phyloP scores from a whole-genome alignment of 2,797 vertebrate species.

The Ispidina lecontei region DNA sequence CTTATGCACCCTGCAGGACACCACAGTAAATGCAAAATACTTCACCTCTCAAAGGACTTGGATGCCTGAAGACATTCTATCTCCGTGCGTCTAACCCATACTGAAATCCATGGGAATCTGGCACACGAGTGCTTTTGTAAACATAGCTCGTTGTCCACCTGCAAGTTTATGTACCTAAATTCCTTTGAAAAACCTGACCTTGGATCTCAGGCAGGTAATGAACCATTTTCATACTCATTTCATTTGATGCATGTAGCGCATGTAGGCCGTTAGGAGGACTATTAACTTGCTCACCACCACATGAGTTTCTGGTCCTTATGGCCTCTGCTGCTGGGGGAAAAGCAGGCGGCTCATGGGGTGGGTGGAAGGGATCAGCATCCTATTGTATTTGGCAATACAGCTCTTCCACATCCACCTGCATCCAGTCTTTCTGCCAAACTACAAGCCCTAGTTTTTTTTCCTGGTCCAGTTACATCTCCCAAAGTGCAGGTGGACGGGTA shows the following conservation, averaged over 20 bases:
- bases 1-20: conserved; percentile 52
- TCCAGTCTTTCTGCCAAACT: conserved; percentile 48
- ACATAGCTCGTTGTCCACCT: conserved; percentile 40
- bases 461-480: conserved; percentile 24
- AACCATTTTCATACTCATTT: conserved; percentile 41
- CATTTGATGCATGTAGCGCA: conserved; percentile 20
- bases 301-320: conserved; percentile 2
- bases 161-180: conserved; percentile 46
- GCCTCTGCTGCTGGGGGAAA: conserved; percentile 24
- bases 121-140: background rate
- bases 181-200: conserved; percentile 45
- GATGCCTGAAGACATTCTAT: conserved; percentile 17
- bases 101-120: conserved; percentile 60
- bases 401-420: conserved; percentile 50
- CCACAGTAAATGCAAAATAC: conserved; percentile 57
- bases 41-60: conserved; percentile 41
- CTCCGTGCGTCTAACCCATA: background rate
- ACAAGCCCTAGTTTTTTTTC: background rate
- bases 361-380: background rate
- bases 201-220: conserved; percentile 35
- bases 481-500: conserved; percentile 19
- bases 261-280: conserved; percentile 29
- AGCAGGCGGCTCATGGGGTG: background rate
- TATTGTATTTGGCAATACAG: conserved; percentile 22
- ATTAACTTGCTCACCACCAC: background rate